Base-by-base conservation (phyloP, 2,888 invertebrate genomes). In the Oscheius sp. region DNA sequence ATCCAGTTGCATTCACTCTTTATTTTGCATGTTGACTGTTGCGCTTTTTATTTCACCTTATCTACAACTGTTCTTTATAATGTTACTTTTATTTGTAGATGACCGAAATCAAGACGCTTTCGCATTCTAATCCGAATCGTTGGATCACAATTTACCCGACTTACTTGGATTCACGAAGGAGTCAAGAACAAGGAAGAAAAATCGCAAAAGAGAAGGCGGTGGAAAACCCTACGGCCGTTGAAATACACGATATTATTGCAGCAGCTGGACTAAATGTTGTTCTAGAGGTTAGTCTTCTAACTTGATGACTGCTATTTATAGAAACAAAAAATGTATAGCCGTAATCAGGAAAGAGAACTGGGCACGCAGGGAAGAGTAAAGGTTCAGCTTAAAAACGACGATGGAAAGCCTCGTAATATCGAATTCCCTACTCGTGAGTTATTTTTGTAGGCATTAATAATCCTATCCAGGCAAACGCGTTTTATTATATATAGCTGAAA, bases 131-230 rank as follows among this genome's bases (percentile, higher is more conserved):
- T 25, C 74, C 66, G 39, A 73, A 73, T 45, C 72, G 89, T 68
- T 98, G 97, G 97, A 90, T 96, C 69, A 95, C 95, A 87, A 92
- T 98, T 73, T 98, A 98, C 88, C 98, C 98, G 67, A 92, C 94
- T 0, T 98, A 97, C 84, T 90, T 98, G 58, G 97, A 98, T 87
- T 93, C 92, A 82, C 95, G 94, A 86, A 95, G 93, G 87, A 93
- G 94, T 0, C 87, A 93, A 17, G 93, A 93, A 1, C 92, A 95
- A 87, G 98, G 98, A 4, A 90, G 98, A 34, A 58, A 61, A 27
- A 31, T 68, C 15, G 45, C 68, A 3, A 68, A 58, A 50, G 48
- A 37, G 3, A 45, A 58, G 89, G 94, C 94, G 87, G 92, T 97
- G 0, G 95, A 96, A 82, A 95, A 96, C 88, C 98, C 98, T 15